phyloP scores from a whole-genome alignment of 2,113 vertebrate genomes.

The Syngnathus typhle region DNA sequence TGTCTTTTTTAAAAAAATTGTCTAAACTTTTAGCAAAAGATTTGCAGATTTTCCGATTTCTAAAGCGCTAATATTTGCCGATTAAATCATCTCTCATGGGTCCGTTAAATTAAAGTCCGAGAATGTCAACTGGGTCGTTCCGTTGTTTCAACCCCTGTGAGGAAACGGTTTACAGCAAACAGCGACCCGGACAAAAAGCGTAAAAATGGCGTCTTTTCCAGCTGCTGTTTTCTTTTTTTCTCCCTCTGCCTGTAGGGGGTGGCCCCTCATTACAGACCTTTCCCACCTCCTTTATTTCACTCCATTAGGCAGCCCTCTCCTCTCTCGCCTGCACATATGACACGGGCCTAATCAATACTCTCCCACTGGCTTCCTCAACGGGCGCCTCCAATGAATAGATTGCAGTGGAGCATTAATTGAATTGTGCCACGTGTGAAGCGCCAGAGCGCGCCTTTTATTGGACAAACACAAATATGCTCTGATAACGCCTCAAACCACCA shows the following conservation, averaged over 20 bases:
- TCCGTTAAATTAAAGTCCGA: background rate
- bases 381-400: conserved; percentile 78
- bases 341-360: conserved; percentile 84
- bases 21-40: too few relatives aligned
- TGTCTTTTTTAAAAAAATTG: too few relatives aligned
- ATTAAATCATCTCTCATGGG: background rate
- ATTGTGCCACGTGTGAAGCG: conserved; percentile 64
- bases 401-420: conserved; percentile 87
- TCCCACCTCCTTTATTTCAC: conserved; percentile 91
- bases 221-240: conserved; percentile 5
- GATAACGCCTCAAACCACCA: background rate
- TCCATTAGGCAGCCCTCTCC: conserved; percentile 80
- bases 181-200: background rate
- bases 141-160: background rate
- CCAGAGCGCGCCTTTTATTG: conserved; percentile 16
- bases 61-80: too few relatives aligned
- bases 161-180: background rate
- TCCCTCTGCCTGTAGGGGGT: conserved; percentile 12
- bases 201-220: background rate
- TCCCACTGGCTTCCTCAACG: conserved; percentile 78
- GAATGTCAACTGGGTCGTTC: background rate
- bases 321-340: conserved; percentile 78
- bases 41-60: too few relatives aligned
- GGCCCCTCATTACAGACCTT: conserved; percentile 89
- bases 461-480: conserved; percentile 20